phyloP scores from a whole-genome alignment of 2,888 invertebrate genomes.

The Mechanitis messenoides region DNA sequence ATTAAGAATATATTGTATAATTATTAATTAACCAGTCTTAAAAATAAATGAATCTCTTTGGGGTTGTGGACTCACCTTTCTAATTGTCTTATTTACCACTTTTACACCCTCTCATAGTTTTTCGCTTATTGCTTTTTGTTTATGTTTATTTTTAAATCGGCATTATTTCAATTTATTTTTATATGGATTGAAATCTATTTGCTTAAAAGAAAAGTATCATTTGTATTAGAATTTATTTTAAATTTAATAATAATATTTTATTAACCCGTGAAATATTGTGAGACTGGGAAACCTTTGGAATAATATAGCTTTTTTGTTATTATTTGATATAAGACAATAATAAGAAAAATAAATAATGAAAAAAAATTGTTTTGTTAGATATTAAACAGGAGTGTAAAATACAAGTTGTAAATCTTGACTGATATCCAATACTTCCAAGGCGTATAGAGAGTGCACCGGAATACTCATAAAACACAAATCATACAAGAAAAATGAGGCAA shows the following conservation, averaged over 20 bases:
- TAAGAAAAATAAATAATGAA: neutral
- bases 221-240: no score
- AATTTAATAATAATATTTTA: no score
- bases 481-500: slow-evolving; percentile 54
- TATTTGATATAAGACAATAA: neutral
- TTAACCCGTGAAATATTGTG: no score
- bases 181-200: no score
- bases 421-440: slow-evolving; percentile 64
- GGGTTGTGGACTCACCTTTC: slow-evolving; percentile 8
- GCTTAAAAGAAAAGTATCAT: no score
- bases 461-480: slow-evolving; percentile 67
- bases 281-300: no score
- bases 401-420: slow-evolving; percentile 38
- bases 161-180: no score
- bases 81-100: slow-evolving; percentile 19
- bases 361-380: neutral
- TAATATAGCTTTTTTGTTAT: no score
- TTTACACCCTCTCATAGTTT: slow-evolving; percentile 1
- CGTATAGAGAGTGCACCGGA: slow-evolving; percentile 51
- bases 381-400: neutral
- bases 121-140: neutral
- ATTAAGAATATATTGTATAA: no score
- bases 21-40: no score
- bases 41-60: slow-evolving; percentile 9
- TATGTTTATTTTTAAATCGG: neutral